These are phyloP conservation scores for Drosophila hawaiiensis DNA, from an alignment of 2,888 invertebrate genomes.

Conservation along the genomic window DNA sequence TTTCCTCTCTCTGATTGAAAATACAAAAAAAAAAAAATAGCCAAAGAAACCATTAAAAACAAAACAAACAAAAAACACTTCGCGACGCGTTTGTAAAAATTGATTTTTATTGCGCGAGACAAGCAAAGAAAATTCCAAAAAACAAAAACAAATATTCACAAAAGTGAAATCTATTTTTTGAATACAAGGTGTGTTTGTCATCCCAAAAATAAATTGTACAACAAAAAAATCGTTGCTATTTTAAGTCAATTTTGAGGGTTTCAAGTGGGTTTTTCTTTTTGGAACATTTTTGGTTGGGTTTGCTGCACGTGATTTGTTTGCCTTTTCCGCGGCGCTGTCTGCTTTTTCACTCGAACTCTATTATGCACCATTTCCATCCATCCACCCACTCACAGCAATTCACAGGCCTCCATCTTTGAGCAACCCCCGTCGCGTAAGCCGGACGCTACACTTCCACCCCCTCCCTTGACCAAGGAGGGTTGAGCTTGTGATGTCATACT, in stretches of 20 bases:
- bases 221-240: constrained; percentile 5
- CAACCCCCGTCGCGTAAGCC: constrained; percentile 56
- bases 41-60: constrained; percentile 51
- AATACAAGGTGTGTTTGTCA: constrained; percentile 47
- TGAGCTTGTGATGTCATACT: constrained; percentile 71
- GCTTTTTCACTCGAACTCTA: constrained; percentile 29
- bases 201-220: constrained; percentile 3
- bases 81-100: constrained; percentile 71
- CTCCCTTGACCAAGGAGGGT: constrained; percentile 16
- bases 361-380: constrained; percentile 15
- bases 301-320: constrained; percentile 67
- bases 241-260: not conserved
- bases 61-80: constrained; percentile 39
- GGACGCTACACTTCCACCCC: constrained; percentile 30
- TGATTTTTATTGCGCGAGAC: constrained; percentile 74
- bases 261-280: constrained; percentile 15
- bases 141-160: constrained; percentile 28
- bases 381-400: constrained; percentile 14
- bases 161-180: constrained; percentile 23
- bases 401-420: constrained; percentile 33
- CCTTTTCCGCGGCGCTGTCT: constrained; percentile 43
- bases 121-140: constrained; percentile 36
- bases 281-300: constrained; percentile 31
- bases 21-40: constrained; percentile 12
- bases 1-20: constrained; percentile 30